Evolutionary conservation across 2,113 vertebrate species (phyloP).

Genomic region (Paraplagusia blochii): DNA sequence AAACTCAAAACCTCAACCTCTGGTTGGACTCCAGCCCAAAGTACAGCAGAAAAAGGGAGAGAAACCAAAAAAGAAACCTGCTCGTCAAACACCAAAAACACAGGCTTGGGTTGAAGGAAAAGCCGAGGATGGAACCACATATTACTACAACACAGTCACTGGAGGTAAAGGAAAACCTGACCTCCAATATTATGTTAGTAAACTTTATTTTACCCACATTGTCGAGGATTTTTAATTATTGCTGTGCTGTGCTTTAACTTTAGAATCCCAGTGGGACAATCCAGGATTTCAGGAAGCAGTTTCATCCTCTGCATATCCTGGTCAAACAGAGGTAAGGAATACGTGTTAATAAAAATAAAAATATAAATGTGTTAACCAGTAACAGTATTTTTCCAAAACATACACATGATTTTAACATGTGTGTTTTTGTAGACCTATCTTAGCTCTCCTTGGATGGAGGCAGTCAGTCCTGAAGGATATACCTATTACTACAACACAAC

Average conservation of each 20-base stretch:
- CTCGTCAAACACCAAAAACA: not conserved
- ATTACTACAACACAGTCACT: conserved; percentile 89
- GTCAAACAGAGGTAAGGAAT: conserved; percentile 41
- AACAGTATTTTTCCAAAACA: not conserved
- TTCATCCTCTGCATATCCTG: conserved; percentile 8
- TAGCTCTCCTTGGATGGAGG: conserved; percentile 82
- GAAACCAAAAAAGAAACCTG: conserved; percentile 4
- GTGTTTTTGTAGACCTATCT: conserved; percentile 44
- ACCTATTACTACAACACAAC: conserved; percentile 90
- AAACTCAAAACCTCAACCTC: not conserved
- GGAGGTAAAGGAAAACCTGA: conserved; percentile 79
- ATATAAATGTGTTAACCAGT: not conserved
- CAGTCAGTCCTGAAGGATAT: conserved; percentile 85
- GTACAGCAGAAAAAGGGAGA: conserved; percentile 26
- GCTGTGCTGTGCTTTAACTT: not conserved
- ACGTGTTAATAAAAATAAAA: not conserved
- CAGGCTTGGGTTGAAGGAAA: conserved; percentile 81
- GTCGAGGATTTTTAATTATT: not conserved
- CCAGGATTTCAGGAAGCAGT: conserved; percentile 44
- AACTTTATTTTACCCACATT: not conserved
- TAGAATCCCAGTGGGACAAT: conserved; percentile 75
- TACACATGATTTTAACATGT: not conserved
- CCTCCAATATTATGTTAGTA: not conserved
- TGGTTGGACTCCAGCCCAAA: conserved; percentile 4
- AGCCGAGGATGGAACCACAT: conserved; percentile 81